Evolutionary conservation across 2,888 invertebrate species (phyloP).

Genomic region (Crossocerus cetratus): DNA sequence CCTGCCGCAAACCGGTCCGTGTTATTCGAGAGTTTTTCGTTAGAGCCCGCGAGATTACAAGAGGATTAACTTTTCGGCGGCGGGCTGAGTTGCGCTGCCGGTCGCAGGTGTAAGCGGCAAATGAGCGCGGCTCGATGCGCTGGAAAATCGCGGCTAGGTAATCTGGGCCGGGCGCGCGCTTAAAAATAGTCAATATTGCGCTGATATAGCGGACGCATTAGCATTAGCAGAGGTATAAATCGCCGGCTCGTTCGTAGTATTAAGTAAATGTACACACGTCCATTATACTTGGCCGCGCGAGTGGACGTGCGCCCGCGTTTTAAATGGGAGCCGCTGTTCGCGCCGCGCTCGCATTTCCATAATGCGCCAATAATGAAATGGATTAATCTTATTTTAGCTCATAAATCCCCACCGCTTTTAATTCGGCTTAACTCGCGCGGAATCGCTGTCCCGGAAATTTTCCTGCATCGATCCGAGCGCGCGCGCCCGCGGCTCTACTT

Average conservation of each 20-base stretch:
- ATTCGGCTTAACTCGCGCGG: neutral
- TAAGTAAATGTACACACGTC: slow-evolving; percentile 5
- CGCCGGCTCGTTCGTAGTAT: neutral
- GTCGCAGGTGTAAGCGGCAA: no score
- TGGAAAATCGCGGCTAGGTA: no score
- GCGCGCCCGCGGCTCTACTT: no score
- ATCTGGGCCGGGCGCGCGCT: neutral
- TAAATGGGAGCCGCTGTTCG: neutral
- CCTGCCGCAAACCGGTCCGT: no score
- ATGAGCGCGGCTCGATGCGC: no score
- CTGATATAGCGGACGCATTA: neutral
- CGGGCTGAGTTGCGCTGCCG: no score
- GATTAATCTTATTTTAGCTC: neutral
- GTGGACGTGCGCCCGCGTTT: neutral
- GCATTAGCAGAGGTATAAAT: neutral
- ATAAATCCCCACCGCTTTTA: slow-evolving; percentile 1
- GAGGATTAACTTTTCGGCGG: no score
- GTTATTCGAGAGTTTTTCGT: no score
- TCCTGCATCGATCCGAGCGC: no score
- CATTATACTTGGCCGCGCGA: neutral
- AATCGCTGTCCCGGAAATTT: neutral
- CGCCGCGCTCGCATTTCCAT: neutral
- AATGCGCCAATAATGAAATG: slow-evolving; percentile 3
- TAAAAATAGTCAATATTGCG: neutral
- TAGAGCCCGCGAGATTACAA: no score